Evolutionary conservation across 1,140 invertebrate species (phyloP).

Genomic region (Lethocerus indicus): DNA sequence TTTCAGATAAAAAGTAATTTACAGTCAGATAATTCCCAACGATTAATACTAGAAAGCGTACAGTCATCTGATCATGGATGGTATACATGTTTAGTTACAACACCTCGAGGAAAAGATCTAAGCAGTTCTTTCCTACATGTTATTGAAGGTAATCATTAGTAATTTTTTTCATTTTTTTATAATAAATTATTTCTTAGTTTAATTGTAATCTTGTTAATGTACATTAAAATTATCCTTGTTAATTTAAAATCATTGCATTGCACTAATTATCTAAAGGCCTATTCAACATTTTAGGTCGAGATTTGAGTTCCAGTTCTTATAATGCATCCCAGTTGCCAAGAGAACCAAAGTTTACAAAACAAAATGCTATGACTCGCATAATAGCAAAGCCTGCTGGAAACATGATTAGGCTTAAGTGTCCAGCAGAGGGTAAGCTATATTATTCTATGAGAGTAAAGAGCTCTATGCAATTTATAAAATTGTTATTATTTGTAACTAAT

Average conservation of each 20-base stretch:
- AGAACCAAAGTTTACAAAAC: constrained; percentile 29
- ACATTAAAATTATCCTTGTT: not conserved
- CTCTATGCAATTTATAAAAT: not conserved
- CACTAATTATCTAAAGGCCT: not conserved
- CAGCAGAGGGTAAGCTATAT: constrained; percentile 27
- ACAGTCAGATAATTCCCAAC: constrained; percentile 33
- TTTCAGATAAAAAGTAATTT: constrained; percentile 9
- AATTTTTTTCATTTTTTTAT: not conserved
- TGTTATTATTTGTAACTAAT: not conserved
- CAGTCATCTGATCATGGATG: constrained; percentile 72
- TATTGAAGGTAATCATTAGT: constrained; percentile 37
- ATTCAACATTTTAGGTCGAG: not conserved
- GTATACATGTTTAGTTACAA: constrained; percentile 80
- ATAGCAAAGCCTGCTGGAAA: constrained; percentile 49
- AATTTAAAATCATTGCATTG: not conserved
- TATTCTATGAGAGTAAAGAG: not conserved
- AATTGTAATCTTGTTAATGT: not conserved
- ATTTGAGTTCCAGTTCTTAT: constrained; percentile 22
- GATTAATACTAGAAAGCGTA: constrained; percentile 59
- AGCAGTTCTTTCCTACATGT: constrained; percentile 70
- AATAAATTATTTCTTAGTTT: not conserved
- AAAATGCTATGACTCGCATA: constrained; percentile 28
- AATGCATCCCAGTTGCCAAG: constrained; percentile 21
- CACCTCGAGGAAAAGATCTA: constrained; percentile 48
- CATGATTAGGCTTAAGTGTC: constrained; percentile 41